Percentiles rank a stretch among this genome's conserved stretches.
Conservation (phyloP, 2,113 vertebrate species). For the Mormyrus iriodes region DNA sequence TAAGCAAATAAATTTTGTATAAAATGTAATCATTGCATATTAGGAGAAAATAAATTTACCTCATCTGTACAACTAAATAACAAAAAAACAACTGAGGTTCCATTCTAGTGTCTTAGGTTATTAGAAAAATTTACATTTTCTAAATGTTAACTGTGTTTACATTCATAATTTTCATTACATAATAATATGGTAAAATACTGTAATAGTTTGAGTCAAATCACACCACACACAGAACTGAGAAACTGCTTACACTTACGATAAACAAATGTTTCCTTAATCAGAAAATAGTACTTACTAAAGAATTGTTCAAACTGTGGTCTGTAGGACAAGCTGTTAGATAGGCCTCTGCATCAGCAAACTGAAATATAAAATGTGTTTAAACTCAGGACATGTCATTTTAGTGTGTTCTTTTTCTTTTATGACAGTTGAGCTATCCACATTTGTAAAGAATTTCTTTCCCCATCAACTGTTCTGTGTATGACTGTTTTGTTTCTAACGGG, state of each 20-base stretch:
- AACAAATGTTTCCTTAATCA: neutral
- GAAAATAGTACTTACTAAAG: constrained; percentile 69
- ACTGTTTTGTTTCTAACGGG: neutral
- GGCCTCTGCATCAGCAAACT: constrained; percentile 87
- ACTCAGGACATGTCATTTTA: neutral
- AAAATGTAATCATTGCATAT: neutral
- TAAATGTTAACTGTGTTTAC: neutral
- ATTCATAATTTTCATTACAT: neutral
- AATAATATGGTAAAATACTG: neutral
- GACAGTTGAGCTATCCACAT: neutral
- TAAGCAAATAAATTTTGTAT: neutral
- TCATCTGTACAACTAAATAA: neutral
- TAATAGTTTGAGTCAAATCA: neutral
- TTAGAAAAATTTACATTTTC: neutral
- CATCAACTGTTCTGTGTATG: neutral
- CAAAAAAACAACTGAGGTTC: neutral
- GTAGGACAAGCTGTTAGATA: constrained; percentile 79
- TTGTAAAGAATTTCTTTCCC: neutral
- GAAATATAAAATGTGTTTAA: constrained; percentile 23
- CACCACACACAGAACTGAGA: neutral
- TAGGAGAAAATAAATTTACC: neutral
- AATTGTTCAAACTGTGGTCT: constrained; percentile 72
- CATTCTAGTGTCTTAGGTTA: neutral
- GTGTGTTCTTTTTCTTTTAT: neutral
- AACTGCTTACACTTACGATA: neutral